Percentiles rank a stretch among this genome's conserved stretches.
These are phyloP conservation scores for Macroramphosus scolopax DNA, from an alignment of 2,797 vertebrate species.

Conservation along the genomic window DNA sequence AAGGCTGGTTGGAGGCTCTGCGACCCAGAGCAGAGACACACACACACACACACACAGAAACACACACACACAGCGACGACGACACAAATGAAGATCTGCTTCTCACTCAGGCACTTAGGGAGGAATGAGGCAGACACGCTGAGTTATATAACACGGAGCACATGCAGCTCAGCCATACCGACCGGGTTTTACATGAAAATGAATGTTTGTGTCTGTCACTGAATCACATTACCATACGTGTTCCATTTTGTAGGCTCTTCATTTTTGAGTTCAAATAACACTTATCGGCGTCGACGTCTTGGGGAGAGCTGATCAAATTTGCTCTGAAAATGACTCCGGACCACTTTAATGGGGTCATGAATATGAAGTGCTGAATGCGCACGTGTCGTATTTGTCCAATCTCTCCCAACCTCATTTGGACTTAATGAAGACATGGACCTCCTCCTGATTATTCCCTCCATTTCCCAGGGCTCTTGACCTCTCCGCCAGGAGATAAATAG, in stretches of 20 bases:
- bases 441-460: slow-evolving; percentile 62
- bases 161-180: slow-evolving; percentile 5
- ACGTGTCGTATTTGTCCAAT: slow-evolving; percentile 76
- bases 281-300: slow-evolving; percentile 46
- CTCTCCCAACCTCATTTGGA: slow-evolving; percentile 74
- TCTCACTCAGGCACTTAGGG: slow-evolving; percentile 26
- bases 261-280: slow-evolving; percentile 59
- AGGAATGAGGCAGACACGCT: slow-evolving; percentile 17
- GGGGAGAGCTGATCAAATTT: slow-evolving; percentile 83
- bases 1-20: slow-evolving; percentile 90
- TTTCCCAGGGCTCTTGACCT: slow-evolving; percentile 68
- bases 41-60: slow-evolving; percentile 24
- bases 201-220: slow-evolving; percentile 24
- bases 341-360: slow-evolving; percentile 81
- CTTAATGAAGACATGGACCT: slow-evolving; percentile 76
- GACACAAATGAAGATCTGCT: slow-evolving; percentile 19
- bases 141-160: slow-evolving; percentile 45
- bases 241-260: slow-evolving; percentile 40
- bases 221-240: slow-evolving; percentile 7
- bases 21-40: slow-evolving; percentile 23
- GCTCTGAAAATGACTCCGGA: slow-evolving; percentile 86
- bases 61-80: slow-evolving; percentile 24
- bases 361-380: slow-evolving; percentile 65
- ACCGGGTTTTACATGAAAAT: slow-evolving; percentile 18
- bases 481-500: slow-evolving; percentile 63